Percentiles rank a stretch among this genome's conserved stretches.
Evolutionary conservation across 2,113 vertebrate genomes (phyloP).

Genomic region (Nesogale talazaci): DNA sequence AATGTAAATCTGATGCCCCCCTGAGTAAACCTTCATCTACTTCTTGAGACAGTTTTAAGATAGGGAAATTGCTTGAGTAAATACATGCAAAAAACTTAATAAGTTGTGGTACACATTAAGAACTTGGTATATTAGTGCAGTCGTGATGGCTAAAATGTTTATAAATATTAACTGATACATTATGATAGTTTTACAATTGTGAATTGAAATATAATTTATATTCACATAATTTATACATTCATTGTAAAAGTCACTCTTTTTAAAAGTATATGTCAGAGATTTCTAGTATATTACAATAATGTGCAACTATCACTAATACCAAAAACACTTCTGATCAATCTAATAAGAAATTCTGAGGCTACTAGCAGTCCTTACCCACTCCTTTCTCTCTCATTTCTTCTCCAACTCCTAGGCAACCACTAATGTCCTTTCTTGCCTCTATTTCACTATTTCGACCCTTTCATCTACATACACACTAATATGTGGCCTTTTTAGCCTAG

Average conservation of each 20-base stretch:
- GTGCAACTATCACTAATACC: background rate
- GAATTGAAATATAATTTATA: no score
- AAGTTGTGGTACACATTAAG: background rate
- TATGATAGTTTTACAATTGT: no score
- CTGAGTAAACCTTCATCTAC: no score
- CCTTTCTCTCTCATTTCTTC: background rate
- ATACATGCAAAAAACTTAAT: background rate
- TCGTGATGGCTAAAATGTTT: background rate
- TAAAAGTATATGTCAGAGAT: no score
- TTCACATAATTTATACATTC: no score
- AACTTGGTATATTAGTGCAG: no score
- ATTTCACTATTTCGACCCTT: constrained; percentile 1
- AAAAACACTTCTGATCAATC: background rate
- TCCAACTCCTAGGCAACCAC: background rate
- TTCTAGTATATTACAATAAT: background rate
- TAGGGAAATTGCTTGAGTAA: background rate
- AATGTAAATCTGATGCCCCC: no score
- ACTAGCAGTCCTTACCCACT: background rate
- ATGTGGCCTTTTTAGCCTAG: background rate
- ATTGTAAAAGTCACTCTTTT: no score
- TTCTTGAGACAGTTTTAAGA: no score
- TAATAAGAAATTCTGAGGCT: background rate
- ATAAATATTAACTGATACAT: background rate
- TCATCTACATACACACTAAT: background rate
- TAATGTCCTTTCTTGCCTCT: background rate